Evolutionary conservation across 1,140 invertebrate genomes (phyloP).

Genomic region (Neuroterus valhalla): DNA sequence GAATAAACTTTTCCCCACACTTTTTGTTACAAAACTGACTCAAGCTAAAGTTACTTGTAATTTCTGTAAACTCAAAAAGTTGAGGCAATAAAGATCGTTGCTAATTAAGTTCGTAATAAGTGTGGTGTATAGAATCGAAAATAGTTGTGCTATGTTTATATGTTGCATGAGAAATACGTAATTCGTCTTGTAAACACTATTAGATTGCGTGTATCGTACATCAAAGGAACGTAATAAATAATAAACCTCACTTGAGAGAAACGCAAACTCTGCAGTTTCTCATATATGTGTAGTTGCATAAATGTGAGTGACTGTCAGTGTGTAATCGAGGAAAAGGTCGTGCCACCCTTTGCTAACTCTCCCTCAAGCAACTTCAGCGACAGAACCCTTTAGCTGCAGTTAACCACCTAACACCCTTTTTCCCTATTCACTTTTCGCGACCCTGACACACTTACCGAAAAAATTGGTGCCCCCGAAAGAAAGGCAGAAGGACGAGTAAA

Average conservation of each 20-base stretch:
- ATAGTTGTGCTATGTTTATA: background rate
- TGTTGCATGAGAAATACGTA: conserved; percentile 12
- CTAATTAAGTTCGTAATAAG: background rate
- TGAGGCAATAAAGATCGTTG: no score
- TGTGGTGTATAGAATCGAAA: background rate
- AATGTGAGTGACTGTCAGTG: conserved; percentile 18
- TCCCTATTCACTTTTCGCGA: conserved; percentile 36
- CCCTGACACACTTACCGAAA: conserved; percentile 46
- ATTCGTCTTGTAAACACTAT: conserved; percentile 30
- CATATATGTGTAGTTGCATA: conserved; percentile 22
- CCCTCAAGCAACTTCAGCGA: conserved; percentile 35
- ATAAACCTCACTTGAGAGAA: conserved; percentile 8
- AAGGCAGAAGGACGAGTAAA: conserved; percentile 1
- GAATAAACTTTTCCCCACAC: no score
- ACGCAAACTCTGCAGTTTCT: conserved; percentile 17
- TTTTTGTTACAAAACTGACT: no score
- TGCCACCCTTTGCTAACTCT: conserved; percentile 42
- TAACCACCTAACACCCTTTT: conserved; percentile 44
- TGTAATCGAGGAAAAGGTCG: conserved; percentile 12
- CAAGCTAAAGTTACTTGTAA: no score
- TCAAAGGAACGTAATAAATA: conserved; percentile 29
- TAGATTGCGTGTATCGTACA: conserved; percentile 14
- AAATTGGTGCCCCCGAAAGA: background rate
- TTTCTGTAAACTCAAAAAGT: no score
- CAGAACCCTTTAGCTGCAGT: conserved; percentile 38